Base-by-base conservation (phyloP, 1,140 invertebrate species). In the Yoshiicerus persimilis region DNA sequence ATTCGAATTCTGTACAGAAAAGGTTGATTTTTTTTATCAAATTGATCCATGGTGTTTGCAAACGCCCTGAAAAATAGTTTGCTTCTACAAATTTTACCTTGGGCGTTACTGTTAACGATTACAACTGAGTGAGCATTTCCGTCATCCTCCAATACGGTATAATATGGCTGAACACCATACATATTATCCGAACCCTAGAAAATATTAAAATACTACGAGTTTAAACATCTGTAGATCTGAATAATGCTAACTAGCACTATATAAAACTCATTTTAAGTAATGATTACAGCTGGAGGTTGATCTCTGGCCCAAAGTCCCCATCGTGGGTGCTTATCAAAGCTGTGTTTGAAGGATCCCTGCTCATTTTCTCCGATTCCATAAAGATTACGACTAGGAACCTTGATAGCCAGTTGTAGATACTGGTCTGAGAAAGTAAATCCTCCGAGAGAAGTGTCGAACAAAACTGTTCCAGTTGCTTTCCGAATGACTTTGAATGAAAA, bases 371-470 rank as follows among this genome's bases (percentile, higher is more conserved):
- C 94, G 90, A 94, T 92, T 23, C 94, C 94, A 75, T 90, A 90
- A 6, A 94, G 90, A 88, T 93, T 92, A 10, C 90, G 87, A n/a
- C 92, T 92, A 0, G 96, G 95, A 20, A 98, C 91, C 36, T 94
- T 92, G 0, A 95, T 94, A 6, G 95, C 96, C 11, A 98, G 93
- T 93, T 98, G 97, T 6, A 98, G 93, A 92, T 97, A 97, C 91
- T 98, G 96, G 92, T 98, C 95, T 0, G 96, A 94, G 90, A 97
- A 96, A 6, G 87, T 90, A 64, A 96, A 94, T 27, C 96, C 96
- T 80, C 96, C 96, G 47, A 96, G 30, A 41, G 80, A 38, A 85
- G 87, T 88, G 62, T 91, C 90, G 83, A 89, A 91, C 16, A 91
- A 27, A 2, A 89, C 88, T 0, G 87, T 83, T 1, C 89, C 89